These are phyloP conservation scores for Esox lucius DNA, from an alignment of 2,797 vertebrate species.

Conservation along the genomic window DNA sequence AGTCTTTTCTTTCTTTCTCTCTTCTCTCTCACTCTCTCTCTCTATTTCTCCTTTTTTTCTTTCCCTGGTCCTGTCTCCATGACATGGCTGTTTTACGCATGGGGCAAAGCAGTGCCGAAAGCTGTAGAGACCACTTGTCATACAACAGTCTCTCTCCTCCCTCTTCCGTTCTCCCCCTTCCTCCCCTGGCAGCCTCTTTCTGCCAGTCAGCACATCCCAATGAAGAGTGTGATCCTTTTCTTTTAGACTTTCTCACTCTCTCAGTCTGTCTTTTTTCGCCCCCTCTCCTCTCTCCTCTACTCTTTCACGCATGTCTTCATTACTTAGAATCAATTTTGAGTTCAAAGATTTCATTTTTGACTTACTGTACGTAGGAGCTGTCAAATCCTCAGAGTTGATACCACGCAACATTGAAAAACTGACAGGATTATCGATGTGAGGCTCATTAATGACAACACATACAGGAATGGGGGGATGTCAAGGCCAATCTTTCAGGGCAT, in stretches of 20 bases:
- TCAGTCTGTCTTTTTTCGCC: constrained; percentile 4
- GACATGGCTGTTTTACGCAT: constrained; percentile 51
- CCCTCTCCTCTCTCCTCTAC: constrained; percentile 18
- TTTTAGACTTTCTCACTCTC: constrained; percentile 20
- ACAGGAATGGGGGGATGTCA: constrained; percentile 33
- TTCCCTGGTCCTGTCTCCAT: constrained; percentile 46
- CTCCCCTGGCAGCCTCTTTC: constrained; percentile 49
- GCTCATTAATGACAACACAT: constrained; percentile 39
- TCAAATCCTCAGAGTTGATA: neutral
- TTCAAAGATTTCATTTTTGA: constrained; percentile 59
- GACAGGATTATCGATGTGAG: constrained; percentile 22
- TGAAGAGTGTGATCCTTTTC: constrained; percentile 41
- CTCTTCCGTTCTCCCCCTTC: constrained; percentile 7
- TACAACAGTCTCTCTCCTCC: constrained; percentile 16
- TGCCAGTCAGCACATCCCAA: constrained; percentile 71
- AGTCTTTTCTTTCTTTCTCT: constrained; percentile 67
- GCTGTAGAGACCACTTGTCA: constrained; percentile 39
- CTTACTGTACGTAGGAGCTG: constrained; percentile 35
- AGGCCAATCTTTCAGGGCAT: constrained; percentile 44
- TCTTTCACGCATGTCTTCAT: constrained; percentile 37
- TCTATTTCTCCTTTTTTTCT: constrained; percentile 22
- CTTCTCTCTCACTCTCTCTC: constrained; percentile 39
- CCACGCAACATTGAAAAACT: neutral
- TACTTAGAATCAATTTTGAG: constrained; percentile 57
- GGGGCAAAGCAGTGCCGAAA: constrained; percentile 29